A percentile compares a stretch with the other conserved stretches of the same genome.
Evolutionary conservation across 2,797 vertebrate species (phyloP).

Genomic region (Sebastes hopkinsi): DNA sequence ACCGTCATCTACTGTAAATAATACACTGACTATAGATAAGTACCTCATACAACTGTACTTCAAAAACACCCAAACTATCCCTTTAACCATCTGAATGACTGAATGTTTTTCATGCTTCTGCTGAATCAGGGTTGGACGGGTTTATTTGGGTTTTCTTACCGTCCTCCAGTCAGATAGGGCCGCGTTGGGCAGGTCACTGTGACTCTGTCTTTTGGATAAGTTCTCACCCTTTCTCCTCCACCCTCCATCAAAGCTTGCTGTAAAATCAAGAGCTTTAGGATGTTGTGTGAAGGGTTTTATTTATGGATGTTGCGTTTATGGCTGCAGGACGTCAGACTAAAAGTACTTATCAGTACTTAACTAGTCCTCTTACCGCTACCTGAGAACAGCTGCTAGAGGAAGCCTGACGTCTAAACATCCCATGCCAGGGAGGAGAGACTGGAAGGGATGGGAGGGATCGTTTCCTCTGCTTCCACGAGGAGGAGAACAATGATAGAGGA

Average conservation of each 20-base stretch:
- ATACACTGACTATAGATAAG: no score
- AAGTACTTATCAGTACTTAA: constrained; percentile 13
- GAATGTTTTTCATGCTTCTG: neutral
- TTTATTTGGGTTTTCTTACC: constrained; percentile 51
- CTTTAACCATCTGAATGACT: neutral
- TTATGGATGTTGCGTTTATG: neutral
- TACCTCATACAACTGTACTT: no score
- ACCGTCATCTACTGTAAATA: no score
- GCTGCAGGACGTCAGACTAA: neutral
- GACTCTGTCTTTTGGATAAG: constrained; percentile 31
- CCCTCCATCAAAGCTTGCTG: neutral
- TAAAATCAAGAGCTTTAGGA: neutral
- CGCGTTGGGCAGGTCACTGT: constrained; percentile 5
- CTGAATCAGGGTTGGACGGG: constrained; percentile 1
- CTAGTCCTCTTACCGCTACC: constrained; percentile 31
- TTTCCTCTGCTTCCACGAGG: constrained; percentile 57
- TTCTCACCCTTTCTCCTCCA: neutral
- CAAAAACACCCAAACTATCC: no score
- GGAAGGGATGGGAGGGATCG: constrained; percentile 70
- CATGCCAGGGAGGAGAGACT: constrained; percentile 48
- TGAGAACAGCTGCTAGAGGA: constrained; percentile 59
- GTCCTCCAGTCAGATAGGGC: constrained; percentile 5
- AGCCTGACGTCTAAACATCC: constrained; percentile 65
- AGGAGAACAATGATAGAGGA: constrained; percentile 73
- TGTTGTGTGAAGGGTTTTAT: neutral